Conservation (phyloP, 2,888 invertebrate genomes). For the Galeopsomyia nigrocyanea region DNA sequence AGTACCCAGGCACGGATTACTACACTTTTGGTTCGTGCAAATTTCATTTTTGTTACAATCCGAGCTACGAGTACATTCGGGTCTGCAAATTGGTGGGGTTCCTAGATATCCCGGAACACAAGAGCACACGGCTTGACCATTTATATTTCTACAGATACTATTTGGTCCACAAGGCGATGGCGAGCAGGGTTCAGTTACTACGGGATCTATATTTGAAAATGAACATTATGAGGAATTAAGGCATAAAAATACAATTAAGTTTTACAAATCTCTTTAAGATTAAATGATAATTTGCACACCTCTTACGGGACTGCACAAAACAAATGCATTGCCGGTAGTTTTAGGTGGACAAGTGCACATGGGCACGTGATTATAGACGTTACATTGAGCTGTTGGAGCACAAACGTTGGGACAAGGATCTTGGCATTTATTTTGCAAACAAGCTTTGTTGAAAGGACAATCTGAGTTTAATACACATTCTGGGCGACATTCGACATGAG, state of each 20-base stretch:
- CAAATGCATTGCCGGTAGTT: constrained; percentile 79
- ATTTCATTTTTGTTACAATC: too few species aligned
- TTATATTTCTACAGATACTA: constrained; percentile 81
- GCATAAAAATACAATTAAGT: neutral
- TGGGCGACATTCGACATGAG: constrained; percentile 68
- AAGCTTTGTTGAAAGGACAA: constrained; percentile 68
- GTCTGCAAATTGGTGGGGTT: too few species aligned
- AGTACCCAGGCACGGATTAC: too few species aligned
- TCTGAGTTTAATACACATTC: constrained; percentile 70
- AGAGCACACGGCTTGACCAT: constrained; percentile 78
- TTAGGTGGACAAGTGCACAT: constrained; percentile 74
- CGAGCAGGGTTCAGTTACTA: constrained; percentile 74
- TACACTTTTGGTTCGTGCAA: too few species aligned
- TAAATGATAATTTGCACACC: constrained; percentile 18
- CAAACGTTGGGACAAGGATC: constrained; percentile 69
- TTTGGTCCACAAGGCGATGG: constrained; percentile 87
- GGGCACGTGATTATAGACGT: constrained; percentile 67
- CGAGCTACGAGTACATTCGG: too few species aligned
- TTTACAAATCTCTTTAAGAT: neutral
- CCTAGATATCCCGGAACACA: too few species aligned
- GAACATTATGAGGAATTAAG: constrained; percentile 1
- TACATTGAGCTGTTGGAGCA: constrained; percentile 71
- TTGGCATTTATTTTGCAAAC: constrained; percentile 69
- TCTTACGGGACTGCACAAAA: constrained; percentile 55
- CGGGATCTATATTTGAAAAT: too few species aligned